Evolutionary conservation across 2,113 vertebrate genomes (phyloP), one percentile per base, ranked within the genome.

Genomic region (Aegotheles bennettii): DNA sequence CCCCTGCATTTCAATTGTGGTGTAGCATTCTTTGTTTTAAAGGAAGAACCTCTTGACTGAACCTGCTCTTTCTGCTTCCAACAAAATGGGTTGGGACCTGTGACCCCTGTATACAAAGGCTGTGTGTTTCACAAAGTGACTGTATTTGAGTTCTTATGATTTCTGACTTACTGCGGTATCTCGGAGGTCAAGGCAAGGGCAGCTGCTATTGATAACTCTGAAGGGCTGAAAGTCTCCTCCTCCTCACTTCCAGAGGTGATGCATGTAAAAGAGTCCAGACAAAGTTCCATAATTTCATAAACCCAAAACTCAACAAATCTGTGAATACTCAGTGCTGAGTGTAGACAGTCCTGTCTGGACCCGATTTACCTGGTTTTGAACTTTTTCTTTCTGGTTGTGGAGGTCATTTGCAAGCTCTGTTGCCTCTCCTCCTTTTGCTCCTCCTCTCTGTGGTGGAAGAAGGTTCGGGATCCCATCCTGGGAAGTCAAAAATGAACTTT

Each of bases 281-380:
- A 78, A 91, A 23, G 24, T 47, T 70, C 33, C 28, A 7, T 54
- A 9, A 47, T 71, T 87, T 40, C 47, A 74, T 29, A 45, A 93
- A 61, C 42, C 56, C 53, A 63, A 33, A 35, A 28, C 35, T 19
- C 20, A 45, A 2, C 38, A 54, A 8, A 47, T 15, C 19, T 71
- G 11, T 54, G 48, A 23, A 19, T 7, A 51, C 25, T 61, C 36
- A 56, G 33, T 43, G 23, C 31, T 1, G 3, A 40, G 40, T 16
- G 36, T 21, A 21, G 36, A 28, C 79, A 50, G 48, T 31, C 36
- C 50, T 53, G 21, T 16, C 9, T 77, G 69, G 60, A 36, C 51
- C n/a, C 6, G 9, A 26, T 13, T 38, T 45, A 98, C 98, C 98
- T 98, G 94, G 95, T 98, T 91, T 81, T 98, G 92, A 98, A 98